phyloP scores from a whole-genome alignment of 2,113 vertebrate species.

The Merops nubicus region DNA sequence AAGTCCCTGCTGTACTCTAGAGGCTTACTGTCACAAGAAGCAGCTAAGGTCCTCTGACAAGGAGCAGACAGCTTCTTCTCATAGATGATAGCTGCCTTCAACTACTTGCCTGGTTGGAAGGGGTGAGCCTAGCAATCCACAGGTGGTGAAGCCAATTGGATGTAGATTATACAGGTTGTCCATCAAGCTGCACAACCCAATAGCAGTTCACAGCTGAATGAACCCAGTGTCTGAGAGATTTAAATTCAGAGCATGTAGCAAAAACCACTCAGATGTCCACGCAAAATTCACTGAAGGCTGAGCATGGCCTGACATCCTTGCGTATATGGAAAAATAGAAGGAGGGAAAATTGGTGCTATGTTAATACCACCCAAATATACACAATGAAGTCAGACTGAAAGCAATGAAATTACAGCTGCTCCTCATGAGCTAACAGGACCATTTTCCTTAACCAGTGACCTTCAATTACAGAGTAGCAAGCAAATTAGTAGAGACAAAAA shows the following conservation, averaged over 20 bases:
- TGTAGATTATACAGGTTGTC: neutral
- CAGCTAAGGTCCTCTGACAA: neutral
- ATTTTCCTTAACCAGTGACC: conserved; percentile 59
- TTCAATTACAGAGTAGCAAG: conserved; percentile 59
- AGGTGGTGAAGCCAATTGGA: neutral
- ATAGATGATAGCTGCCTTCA: neutral
- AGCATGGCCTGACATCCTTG: neutral
- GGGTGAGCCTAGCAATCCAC: neutral
- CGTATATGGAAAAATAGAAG: conserved; percentile 14
- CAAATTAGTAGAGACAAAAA: conserved; percentile 63
- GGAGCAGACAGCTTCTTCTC: neutral
- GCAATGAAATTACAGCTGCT: conserved; percentile 40
- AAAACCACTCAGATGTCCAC: neutral
- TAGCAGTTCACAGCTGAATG: neutral
- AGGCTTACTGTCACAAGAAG: neutral
- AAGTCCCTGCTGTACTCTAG: neutral
- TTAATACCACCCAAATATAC: conserved; percentile 57
- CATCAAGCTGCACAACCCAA: neutral
- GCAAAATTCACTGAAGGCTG: neutral
- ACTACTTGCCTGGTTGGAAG: neutral
- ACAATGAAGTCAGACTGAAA: conserved; percentile 53
- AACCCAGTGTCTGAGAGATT: neutral
- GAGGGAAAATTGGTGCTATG: conserved; percentile 34
- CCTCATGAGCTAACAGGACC: conserved; percentile 48
- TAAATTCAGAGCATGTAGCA: neutral